Conservation (phyloP, 1,140 invertebrate genomes). For the Aculops lycopersici region DNA sequence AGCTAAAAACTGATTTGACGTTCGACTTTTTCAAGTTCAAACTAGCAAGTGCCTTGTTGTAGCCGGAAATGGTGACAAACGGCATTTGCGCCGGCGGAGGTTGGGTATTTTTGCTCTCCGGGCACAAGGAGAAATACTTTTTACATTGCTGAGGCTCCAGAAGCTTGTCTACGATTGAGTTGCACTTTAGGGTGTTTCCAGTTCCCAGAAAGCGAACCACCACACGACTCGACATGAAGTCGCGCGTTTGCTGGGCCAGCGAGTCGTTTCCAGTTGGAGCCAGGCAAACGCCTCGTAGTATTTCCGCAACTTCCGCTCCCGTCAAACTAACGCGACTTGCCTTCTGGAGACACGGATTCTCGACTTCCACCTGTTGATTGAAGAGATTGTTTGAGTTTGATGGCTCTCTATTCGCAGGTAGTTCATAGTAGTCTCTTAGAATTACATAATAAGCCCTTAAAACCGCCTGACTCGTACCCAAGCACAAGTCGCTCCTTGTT, state of each 20-base stretch:
- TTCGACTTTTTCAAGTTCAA: too few species aligned
- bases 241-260: too few species aligned
- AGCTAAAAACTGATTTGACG: too few species aligned
- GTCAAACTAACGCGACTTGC: too few species aligned
- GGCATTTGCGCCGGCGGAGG: not conserved
- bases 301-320: too few species aligned
- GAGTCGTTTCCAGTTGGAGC: too few species aligned
- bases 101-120: not conserved
- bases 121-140: conserved; percentile 3
- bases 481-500: conserved; percentile 21
- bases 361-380: too few species aligned
- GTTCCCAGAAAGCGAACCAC: conserved; percentile 3
- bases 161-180: conserved; percentile 1
- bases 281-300: too few species aligned
- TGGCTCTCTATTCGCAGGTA: too few species aligned
- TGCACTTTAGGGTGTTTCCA: conserved; percentile 3
- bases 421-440: not conserved
- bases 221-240: too few species aligned
- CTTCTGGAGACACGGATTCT: too few species aligned
- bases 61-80: not conserved
- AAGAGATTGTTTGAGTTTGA: too few species aligned
- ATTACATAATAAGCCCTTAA: not conserved
- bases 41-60: not conserved
- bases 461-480: conserved; percentile 18
- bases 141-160: conserved; percentile 2